phyloP scores from a whole-genome alignment of 2,113 vertebrate genomes.

The Oncorhynchus gorbuscha region DNA sequence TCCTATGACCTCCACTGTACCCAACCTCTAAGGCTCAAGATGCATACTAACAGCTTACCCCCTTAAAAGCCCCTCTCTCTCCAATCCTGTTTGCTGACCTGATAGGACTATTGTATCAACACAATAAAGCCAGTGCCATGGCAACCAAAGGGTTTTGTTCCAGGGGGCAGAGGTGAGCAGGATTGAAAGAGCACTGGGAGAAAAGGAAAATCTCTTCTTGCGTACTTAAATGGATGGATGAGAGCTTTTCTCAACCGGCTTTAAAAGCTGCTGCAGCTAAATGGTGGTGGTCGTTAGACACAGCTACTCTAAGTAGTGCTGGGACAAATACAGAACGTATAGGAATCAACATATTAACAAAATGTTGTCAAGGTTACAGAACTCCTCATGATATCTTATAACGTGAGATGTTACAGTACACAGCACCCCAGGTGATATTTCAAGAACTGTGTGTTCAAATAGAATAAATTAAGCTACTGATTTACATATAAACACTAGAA shows the following conservation, averaged over 20 bases:
- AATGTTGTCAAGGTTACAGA: too few species aligned
- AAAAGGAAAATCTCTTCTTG: conserved; percentile 52
- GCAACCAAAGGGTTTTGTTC: conserved; percentile 60
- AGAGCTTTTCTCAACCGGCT: conserved; percentile 38
- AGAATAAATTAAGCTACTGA: too few species aligned
- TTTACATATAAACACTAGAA: too few species aligned
- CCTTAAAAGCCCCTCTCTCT: conserved; percentile 42
- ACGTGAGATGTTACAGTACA: too few species aligned
- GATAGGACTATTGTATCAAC: conserved; percentile 43
- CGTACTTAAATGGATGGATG: conserved; percentile 53
- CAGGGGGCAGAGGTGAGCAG: conserved; percentile 64
- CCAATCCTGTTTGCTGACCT: conserved; percentile 41
- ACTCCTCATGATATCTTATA: too few species aligned
- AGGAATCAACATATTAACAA: too few species aligned
- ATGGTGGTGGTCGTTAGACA: too few species aligned
- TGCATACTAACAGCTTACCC: conserved; percentile 26
- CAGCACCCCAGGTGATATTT: too few species aligned
- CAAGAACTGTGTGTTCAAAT: too few species aligned
- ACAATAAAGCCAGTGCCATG: conserved; percentile 65
- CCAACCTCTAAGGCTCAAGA: conserved; percentile 1
- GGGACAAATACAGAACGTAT: too few species aligned
- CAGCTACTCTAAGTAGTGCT: too few species aligned
- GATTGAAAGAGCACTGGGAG: conserved; percentile 56
- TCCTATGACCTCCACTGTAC: neutral
- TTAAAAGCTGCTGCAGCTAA: neutral